phyloP scores from a whole-genome alignment of 92 coral and sea anemone genomes.

The Porites lobata region DNA sequence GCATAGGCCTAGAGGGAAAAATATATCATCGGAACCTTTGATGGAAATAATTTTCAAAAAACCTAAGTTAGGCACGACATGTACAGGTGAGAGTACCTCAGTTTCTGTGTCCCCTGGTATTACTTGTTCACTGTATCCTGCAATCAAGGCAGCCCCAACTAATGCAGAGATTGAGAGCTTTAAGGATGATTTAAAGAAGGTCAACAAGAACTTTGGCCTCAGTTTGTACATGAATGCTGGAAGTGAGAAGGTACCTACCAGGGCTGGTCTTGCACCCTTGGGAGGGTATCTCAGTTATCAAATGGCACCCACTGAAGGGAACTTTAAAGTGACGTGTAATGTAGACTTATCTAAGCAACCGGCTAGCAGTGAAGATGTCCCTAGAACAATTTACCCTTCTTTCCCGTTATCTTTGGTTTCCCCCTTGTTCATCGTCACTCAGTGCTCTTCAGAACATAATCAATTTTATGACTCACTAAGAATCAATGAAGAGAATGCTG shows the following conservation, averaged over 20 bases:
- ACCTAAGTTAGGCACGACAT: slow-evolving; percentile 16
- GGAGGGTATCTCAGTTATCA: slow-evolving; percentile 60
- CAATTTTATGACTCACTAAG: slow-evolving; percentile 20
- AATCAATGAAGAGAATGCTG: slow-evolving; percentile 36
- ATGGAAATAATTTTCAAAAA: slow-evolving; percentile 61
- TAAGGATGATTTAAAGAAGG: slow-evolving; percentile 37
- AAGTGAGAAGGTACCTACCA: slow-evolving; percentile 19
- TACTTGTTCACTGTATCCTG: slow-evolving; percentile 57
- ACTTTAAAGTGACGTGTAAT: slow-evolving; percentile 47
- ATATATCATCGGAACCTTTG: slow-evolving; percentile 43
- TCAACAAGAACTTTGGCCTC: slow-evolving; percentile 50
- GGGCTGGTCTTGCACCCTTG: slow-evolving; percentile 33
- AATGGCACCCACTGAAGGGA: slow-evolving; percentile 56
- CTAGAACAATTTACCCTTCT: slow-evolving; percentile 23
- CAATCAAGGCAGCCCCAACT: slow-evolving; percentile 40
- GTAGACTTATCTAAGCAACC: slow-evolving; percentile 29
- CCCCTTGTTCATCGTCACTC: slow-evolving; percentile 38
- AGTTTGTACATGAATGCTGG: slow-evolving; percentile 39
- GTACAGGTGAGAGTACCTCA: too few relatives aligned
- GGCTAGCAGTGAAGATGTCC: not conserved
- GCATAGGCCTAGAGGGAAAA: slow-evolving; percentile 61
- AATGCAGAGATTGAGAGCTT: slow-evolving; percentile 29
- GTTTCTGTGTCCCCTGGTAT: slow-evolving; percentile 19
- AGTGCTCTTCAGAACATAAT: slow-evolving; percentile 39
- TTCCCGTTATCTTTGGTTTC: slow-evolving; percentile 32